Base-by-base conservation (phyloP, 2,888 invertebrate species). In the Meteorus colon region DNA sequence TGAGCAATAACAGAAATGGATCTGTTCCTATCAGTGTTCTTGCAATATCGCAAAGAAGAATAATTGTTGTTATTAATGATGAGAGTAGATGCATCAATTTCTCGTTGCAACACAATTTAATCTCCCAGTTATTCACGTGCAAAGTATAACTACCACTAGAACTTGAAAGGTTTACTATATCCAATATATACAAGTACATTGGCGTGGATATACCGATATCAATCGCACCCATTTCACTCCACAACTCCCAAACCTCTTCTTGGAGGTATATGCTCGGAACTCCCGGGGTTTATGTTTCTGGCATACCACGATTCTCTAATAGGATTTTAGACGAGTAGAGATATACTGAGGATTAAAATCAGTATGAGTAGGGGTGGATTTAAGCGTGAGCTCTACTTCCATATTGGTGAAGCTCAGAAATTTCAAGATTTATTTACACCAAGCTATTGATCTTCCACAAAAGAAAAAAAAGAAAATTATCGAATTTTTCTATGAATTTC, bases 231-330 rank as follows among this genome's bases (percentile, higher is more conserved):
- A 59, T 74, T 48, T 45, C 67, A 37, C 27, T 70, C 31, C 41
- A 41, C 27, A 16, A 41, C 29, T 68, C 48, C 37, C 19, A 19
- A 8, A 5, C n/a, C 48, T 34, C 66, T 75, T 67, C 74, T 79
- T 76, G 67, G 75, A 72, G 78, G 78, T 78, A 80, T 80, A 78
- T 73, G 73, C 65, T 75, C 73, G 66, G 66, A 68, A 77, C 78
- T 78, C 76, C 66, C 66, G 74, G 55, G 55, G 55, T 55, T 48
- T 34, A 27, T 63, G 71, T 77, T 77, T 76, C 77, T 62, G 78
- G 76, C 75, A 78, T 79, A 73, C 79, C 79, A 79, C 72, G 75
- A 75, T 80, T 79, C 68, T 65, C 77, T 83, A 83, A 83, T 81
- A 81, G 81, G 80, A 83, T 83, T 83, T 77, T 77, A 60, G 77